Base-by-base conservation (phyloP, 2,797 vertebrate genomes). In the Antrozous pallidus region DNA sequence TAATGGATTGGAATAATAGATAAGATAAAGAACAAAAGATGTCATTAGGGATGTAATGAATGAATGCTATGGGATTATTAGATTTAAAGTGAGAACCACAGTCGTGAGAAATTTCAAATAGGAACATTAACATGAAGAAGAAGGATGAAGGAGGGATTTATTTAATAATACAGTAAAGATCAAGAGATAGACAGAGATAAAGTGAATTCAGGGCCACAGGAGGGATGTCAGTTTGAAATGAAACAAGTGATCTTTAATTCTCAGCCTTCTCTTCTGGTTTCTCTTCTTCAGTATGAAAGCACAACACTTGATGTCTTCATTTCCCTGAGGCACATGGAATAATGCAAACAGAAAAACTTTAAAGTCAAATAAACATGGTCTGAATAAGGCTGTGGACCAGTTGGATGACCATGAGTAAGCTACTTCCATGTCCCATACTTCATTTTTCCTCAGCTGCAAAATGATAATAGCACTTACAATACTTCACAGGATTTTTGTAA, bases 401-500 rank as follows among this genome's bases (percentile, higher is more conserved):
- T 40, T 88, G 40, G 26, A 42, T 88, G 45, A 75, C 61, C 24
- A 80, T 88, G 33, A 80, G 70, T 51, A 85, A 49, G 18, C 80
- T 65, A 73, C 10, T 94, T 92, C 36, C 40, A 18, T 63, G 65
- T 6, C 92, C 28, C 90, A 24, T 73, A 74, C 28, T 33, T 83
- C 42, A 84, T 84, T 88, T 91, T 90, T 91, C 74, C 42, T 93
- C n/a, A 81, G 6, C 42, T 85, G 17, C 20, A 85, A 91, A 93
- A 42, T 82, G 28, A 63, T 63, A 63, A 63, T n/a, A 63, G 61
- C 31, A 51, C 20, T 8, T 94, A 77, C 18, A 40, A 54, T 54
- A 54, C 51, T 54, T 33, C 54, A 51, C n/a, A 67, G 13, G 22
- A 80, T 74, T 63, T 1, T 20, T 90, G 18, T 73, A 28, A 93